phyloP scores from a whole-genome alignment of 2,888 invertebrate species.

The Celastrina argiolus region DNA sequence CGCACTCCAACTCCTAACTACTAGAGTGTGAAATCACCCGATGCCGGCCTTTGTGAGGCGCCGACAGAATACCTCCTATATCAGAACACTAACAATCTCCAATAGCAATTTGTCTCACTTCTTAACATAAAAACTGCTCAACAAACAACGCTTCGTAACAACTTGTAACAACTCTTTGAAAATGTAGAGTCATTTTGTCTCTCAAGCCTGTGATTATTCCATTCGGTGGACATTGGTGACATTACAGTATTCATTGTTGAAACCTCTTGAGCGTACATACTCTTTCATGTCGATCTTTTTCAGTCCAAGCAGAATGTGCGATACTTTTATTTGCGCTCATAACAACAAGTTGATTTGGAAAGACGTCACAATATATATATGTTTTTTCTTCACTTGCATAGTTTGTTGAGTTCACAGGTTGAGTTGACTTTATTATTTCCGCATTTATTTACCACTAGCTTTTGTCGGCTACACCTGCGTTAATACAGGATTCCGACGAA shows the following conservation, averaged over 20 bases:
- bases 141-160: background rate
- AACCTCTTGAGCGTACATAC: background rate
- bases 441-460: too few species aligned
- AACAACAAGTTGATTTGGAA: too few species aligned
- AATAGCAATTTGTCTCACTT: slow-evolving; percentile 21
- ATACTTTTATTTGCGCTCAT: too few species aligned
- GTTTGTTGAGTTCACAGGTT: too few species aligned
- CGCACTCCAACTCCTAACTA: slow-evolving; percentile 51
- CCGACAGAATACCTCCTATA: slow-evolving; percentile 50
- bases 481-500: too few species aligned
- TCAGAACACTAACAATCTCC: slow-evolving; percentile 16
- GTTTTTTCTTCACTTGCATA: too few species aligned
- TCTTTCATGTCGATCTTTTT: background rate
- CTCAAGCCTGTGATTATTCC: background rate
- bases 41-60: slow-evolving; percentile 44
- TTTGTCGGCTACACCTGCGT: too few species aligned
- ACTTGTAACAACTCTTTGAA: slow-evolving; percentile 11
- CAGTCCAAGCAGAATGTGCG: background rate
- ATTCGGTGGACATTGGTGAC: slow-evolving; percentile 1
- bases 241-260: background rate
- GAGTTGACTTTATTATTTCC: too few species aligned
- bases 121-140: slow-evolving; percentile 8
- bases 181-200: slow-evolving; percentile 12
- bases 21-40: slow-evolving; percentile 68
- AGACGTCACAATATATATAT: too few species aligned